phyloP scores from a whole-genome alignment of 2,888 invertebrate species.

The Leucania comma region DNA sequence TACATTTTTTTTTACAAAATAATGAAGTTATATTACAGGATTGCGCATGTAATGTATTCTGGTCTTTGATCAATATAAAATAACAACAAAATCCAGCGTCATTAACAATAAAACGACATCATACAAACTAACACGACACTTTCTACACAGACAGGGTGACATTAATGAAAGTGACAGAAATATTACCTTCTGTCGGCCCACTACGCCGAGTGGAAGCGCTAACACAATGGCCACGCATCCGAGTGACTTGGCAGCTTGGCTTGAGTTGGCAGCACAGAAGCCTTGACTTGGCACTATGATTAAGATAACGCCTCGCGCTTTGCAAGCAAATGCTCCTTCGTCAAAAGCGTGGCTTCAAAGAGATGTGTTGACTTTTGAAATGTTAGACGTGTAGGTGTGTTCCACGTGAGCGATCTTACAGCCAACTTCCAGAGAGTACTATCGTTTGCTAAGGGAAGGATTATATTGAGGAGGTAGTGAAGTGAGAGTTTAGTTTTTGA shows the following conservation, averaged over 20 bases:
- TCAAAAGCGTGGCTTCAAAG: slow-evolving; percentile 77
- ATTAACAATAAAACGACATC: neutral
- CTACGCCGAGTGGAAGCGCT: slow-evolving; percentile 77
- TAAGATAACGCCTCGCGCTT: slow-evolving; percentile 83
- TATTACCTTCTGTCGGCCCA: slow-evolving; percentile 77
- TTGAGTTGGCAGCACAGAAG: slow-evolving; percentile 70
- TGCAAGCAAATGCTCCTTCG: slow-evolving; percentile 71
- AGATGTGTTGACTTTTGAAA: slow-evolving; percentile 77
- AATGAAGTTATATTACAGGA: neutral
- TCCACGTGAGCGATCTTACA: slow-evolving; percentile 53
- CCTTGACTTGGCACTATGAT: slow-evolving; percentile 79
- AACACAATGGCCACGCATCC: slow-evolving; percentile 77
- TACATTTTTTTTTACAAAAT: neutral
- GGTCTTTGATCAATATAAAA: too few relatives aligned
- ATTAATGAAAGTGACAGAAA: slow-evolving; percentile 81
- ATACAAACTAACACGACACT: slow-evolving; percentile 11
- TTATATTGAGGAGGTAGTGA: slow-evolving; percentile 16
- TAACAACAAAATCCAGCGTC: too few relatives aligned
- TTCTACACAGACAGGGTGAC: slow-evolving; percentile 50
- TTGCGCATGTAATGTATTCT: neutral
- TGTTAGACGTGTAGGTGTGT: slow-evolving; percentile 53
- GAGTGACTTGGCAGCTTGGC: slow-evolving; percentile 67
- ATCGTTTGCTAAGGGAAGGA: slow-evolving; percentile 1
- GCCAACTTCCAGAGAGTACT: slow-evolving; percentile 36
- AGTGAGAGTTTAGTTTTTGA: neutral